Conservation (phyloP, 1,140 invertebrate species). For the Drosophila ficusphila region DNA sequence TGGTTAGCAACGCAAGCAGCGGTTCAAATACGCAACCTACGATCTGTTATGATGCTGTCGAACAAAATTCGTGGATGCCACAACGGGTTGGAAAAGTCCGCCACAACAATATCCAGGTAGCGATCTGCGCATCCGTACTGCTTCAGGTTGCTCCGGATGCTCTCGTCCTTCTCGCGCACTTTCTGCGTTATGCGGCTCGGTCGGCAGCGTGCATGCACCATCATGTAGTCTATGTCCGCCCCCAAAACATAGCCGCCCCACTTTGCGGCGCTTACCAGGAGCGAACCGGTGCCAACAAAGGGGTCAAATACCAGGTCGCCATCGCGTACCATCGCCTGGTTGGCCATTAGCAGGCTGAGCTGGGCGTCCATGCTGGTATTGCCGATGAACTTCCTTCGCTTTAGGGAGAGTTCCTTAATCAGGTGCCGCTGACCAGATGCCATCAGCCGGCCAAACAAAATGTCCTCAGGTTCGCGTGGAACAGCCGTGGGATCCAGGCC, state of each 20-base stretch:
- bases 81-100: slow-evolving; percentile 93
- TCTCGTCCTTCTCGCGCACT: slow-evolving; percentile 93
- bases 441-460: slow-evolving; percentile 94
- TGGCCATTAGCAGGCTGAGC: slow-evolving; percentile 96
- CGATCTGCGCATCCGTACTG: slow-evolving; percentile 91
- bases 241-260: slow-evolving; percentile 96
- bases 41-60: slow-evolving; percentile 97
- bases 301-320: slow-evolving; percentile 95
- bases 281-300: slow-evolving; percentile 97
- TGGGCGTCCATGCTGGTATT: slow-evolving; percentile 99
- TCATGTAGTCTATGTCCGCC: slow-evolving; percentile 96
- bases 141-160: slow-evolving; percentile 92
- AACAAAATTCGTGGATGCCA: slow-evolving; percentile 90
- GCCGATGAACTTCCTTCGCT: slow-evolving; percentile 96
- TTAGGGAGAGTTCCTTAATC: slow-evolving; percentile 92
- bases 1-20: neutral
- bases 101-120: slow-evolving; percentile 95
- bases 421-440: slow-evolving; percentile 92
- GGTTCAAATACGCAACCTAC: slow-evolving; percentile 87
- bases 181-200: slow-evolving; percentile 91
- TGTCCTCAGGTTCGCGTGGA: slow-evolving; percentile 89
- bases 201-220: slow-evolving; percentile 94
- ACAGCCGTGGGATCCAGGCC: slow-evolving; percentile 90
- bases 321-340: slow-evolving; percentile 91
- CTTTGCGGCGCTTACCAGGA: slow-evolving; percentile 95